A percentile compares a stretch with the other conserved stretches of the same genome.
Evolutionary conservation across 2,797 vertebrate species (phyloP).

Genomic region (Sebastiscus tertius): DNA sequence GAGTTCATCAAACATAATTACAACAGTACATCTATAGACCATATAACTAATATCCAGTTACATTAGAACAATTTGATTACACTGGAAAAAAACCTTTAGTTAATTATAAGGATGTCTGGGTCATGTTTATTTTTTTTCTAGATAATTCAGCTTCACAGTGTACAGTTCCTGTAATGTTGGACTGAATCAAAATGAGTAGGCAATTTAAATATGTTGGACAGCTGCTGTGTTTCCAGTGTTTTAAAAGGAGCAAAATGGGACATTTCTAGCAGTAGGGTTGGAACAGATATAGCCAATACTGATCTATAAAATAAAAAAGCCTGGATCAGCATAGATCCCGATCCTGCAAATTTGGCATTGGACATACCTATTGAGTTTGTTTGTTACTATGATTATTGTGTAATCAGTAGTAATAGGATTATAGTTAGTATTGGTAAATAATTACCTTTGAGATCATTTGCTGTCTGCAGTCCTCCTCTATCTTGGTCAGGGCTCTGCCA

Average conservation of each 20-base stretch:
- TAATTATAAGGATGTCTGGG: background rate
- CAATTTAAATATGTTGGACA: background rate
- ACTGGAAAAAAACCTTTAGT: background rate
- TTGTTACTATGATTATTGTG: background rate
- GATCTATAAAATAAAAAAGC: background rate
- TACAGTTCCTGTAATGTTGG: background rate
- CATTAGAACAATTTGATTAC: background rate
- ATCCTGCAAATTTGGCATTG: background rate
- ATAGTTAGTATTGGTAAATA: background rate
- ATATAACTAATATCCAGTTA: background rate
- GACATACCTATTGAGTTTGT: background rate
- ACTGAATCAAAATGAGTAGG: background rate
- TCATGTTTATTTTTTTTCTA: background rate
- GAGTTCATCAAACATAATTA: constrained; percentile 20
- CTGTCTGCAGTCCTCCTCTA: constrained; percentile 82
- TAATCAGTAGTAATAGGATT: background rate
- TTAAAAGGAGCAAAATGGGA: background rate
- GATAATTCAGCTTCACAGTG: background rate
- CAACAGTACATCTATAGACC: constrained; percentile 19
- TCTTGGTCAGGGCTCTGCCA: constrained; percentile 80
- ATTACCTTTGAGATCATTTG: constrained; percentile 54
- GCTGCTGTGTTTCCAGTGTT: background rate
- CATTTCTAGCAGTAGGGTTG: background rate
- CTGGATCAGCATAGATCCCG: background rate
- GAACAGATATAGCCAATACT: background rate